phyloP scores from a whole-genome alignment of 1,140 invertebrate species.

The Leptopilina clavipes region DNA sequence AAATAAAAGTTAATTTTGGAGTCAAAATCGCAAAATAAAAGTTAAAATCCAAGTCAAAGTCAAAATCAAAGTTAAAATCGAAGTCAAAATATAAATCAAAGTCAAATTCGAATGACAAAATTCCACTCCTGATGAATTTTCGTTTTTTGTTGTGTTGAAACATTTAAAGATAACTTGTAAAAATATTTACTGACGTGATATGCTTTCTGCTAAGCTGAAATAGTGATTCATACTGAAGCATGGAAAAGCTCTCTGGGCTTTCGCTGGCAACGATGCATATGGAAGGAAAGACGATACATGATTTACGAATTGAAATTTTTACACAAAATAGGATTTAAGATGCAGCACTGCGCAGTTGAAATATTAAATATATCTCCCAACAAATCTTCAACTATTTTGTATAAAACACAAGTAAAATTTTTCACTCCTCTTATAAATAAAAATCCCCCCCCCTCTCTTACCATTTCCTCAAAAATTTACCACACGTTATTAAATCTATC shows the following conservation, averaged over 20 bases:
- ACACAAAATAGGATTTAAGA: constrained; percentile 5
- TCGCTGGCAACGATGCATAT: background rate
- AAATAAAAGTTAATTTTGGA: too few species aligned
- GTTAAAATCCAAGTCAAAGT: too few species aligned
- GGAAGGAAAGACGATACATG: constrained; percentile 8
- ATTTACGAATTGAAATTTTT: constrained; percentile 20
- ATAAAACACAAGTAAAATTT: too few species aligned
- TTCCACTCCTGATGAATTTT: too few species aligned
- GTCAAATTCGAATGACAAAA: too few species aligned
- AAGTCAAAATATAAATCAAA: too few species aligned
- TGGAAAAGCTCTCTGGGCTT: constrained; percentile 22
- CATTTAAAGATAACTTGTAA: background rate
- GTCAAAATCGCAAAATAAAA: too few species aligned
- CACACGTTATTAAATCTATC: too few species aligned
- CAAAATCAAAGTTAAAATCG: too few species aligned
- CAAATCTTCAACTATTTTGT: background rate
- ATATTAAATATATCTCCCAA: constrained; percentile 1
- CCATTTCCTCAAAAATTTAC: too few species aligned
- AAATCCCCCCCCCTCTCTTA: too few species aligned
- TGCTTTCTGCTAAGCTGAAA: background rate
- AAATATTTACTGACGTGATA: constrained; percentile 2
- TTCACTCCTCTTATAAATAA: background rate
- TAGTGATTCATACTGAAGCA: constrained; percentile 30
- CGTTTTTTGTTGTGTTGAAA: background rate
- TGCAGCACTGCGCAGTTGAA: background rate